Percentiles rank a stretch among this genome's conserved stretches.
Conservation (phyloP, 1,140 invertebrate species). For the Bradysia coprophila region DNA sequence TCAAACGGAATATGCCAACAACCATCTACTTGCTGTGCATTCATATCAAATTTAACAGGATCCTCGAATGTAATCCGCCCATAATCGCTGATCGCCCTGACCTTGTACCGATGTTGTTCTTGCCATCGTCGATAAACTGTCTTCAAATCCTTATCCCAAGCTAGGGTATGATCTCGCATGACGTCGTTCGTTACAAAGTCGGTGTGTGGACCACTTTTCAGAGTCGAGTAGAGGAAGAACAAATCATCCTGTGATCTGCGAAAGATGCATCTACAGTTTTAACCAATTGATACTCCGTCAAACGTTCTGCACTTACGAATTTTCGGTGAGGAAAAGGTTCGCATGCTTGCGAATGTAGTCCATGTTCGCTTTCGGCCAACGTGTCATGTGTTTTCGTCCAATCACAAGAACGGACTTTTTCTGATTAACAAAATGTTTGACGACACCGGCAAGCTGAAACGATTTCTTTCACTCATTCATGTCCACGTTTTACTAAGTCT, state of each 20-base stretch:
- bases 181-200: background rate
- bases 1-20: background rate
- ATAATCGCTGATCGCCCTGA: background rate
- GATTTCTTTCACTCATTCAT: no score
- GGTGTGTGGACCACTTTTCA: background rate
- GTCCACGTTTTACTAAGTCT: background rate
- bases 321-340: background rate
- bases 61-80: background rate
- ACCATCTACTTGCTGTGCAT: background rate
- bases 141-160: background rate
- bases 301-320: constrained; percentile 5
- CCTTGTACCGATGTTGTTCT: background rate
- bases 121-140: background rate
- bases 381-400: background rate
- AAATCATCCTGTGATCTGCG: background rate
- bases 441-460: background rate
- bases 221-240: background rate
- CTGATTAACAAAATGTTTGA: background rate
- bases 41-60: background rate
- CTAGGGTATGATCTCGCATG: background rate
- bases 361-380: background rate
- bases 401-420: background rate
- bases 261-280: background rate
- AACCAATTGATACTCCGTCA: no score
- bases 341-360: background rate